These are phyloP conservation scores for Linnaemya tessellans DNA, from an alignment of 2,888 invertebrate species.

Conservation along the genomic window DNA sequence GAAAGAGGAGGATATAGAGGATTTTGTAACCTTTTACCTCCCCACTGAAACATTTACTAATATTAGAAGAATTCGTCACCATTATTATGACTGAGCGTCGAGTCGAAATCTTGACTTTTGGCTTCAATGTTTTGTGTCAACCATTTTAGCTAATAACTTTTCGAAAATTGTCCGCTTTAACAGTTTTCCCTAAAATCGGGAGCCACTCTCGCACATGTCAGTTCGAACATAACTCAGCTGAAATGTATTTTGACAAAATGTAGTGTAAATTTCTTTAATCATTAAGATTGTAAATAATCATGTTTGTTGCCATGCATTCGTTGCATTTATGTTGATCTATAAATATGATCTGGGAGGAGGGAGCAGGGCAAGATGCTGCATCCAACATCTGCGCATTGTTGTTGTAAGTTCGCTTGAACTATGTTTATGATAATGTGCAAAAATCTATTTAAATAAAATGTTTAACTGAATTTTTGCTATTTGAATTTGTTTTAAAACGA, in stretches of 20 bases:
- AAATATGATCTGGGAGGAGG: neutral
- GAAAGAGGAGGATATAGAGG: too few relatives aligned
- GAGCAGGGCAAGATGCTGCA: constrained; percentile 9
- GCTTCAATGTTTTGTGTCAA: too few relatives aligned
- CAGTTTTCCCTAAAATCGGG: neutral
- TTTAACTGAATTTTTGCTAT: constrained; percentile 9
- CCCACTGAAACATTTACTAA: too few relatives aligned
- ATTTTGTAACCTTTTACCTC: too few relatives aligned
- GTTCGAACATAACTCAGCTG: neutral
- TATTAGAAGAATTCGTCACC: too few relatives aligned
- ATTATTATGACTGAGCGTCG: too few relatives aligned
- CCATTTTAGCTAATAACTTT: too few relatives aligned
- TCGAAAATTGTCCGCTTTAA: neutral
- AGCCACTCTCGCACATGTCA: constrained; percentile 13
- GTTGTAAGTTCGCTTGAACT: constrained; percentile 4
- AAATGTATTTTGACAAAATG: constrained; percentile 64
- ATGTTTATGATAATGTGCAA: constrained; percentile 31
- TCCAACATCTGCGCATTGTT: constrained; percentile 26
- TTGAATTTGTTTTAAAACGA: constrained; percentile 23
- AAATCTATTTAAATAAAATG: constrained; percentile 39
- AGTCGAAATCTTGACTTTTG: too few relatives aligned
- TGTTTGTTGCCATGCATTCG: constrained; percentile 30
- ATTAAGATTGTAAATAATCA: constrained; percentile 69
- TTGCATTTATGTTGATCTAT: neutral
- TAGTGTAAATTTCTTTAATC: constrained; percentile 67